A percentile compares a stretch with the other conserved stretches of the same genome.
phyloP scores from a whole-genome alignment of 1,140 invertebrate species.

The Andrena cerasifolii region DNA sequence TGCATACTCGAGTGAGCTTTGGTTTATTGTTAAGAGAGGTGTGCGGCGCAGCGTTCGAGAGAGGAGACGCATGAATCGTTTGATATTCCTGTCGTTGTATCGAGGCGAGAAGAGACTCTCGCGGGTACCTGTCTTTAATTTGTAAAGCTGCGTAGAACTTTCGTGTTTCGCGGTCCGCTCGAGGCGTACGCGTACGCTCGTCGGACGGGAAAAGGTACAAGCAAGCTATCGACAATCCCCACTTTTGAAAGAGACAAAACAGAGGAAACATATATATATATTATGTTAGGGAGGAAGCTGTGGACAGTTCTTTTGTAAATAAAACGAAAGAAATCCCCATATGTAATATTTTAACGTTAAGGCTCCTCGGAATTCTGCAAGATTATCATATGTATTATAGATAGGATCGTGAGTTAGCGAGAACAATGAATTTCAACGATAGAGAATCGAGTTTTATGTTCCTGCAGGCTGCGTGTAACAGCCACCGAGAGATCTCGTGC shows the following conservation, averaged over 20 bases:
- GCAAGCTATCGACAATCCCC: conserved; percentile 71
- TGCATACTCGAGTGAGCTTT: conserved; percentile 1
- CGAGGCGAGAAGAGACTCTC: neutral
- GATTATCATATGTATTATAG: conserved; percentile 62
- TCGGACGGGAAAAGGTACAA: conserved; percentile 48
- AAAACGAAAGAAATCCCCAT: conserved; percentile 39
- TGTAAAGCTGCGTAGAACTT: conserved; percentile 12
- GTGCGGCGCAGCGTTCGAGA: neutral
- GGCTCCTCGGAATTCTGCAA: conserved; percentile 26
- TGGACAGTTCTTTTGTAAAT: conserved; percentile 62
- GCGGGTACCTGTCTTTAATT: conserved; percentile 38
- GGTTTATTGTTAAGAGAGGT: neutral
- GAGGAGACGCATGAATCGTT: neutral
- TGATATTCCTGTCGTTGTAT: conserved; percentile 8
- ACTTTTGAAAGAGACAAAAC: conserved; percentile 54
- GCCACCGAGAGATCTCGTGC: conserved; percentile 78
- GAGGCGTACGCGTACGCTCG: neutral
- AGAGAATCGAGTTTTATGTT: conserved; percentile 77
- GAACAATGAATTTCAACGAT: conserved; percentile 67
- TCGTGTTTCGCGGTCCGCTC: conserved; percentile 20
- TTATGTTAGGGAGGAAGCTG: conserved; percentile 43
- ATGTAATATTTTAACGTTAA: conserved; percentile 47
- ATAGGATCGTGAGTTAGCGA: conserved; percentile 56
- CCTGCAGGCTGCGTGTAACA: conserved; percentile 73
- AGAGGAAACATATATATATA: conserved; percentile 38